Conservation (phyloP, 2,113 vertebrate species). For the Toxostoma redivivum region DNA sequence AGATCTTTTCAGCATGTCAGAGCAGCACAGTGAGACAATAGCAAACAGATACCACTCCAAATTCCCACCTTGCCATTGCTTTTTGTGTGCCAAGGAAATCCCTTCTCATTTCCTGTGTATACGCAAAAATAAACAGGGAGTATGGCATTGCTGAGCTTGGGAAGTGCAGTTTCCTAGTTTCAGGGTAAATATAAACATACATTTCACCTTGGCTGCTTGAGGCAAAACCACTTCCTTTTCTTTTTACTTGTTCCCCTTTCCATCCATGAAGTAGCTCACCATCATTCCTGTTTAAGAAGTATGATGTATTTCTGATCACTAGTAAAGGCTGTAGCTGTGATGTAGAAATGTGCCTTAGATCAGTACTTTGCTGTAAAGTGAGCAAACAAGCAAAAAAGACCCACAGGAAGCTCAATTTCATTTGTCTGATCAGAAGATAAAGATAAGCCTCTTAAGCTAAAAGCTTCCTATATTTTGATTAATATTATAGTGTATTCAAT, state of each 20-base stretch:
- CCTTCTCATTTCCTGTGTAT: background rate
- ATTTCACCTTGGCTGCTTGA: background rate
- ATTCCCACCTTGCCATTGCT: background rate
- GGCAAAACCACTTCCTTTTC: background rate
- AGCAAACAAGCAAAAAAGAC: background rate
- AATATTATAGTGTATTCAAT: background rate
- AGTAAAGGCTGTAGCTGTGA: background rate
- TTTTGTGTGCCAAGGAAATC: background rate
- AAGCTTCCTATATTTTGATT: background rate
- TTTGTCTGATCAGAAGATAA: background rate
- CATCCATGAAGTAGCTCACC: background rate
- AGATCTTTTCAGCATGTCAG: background rate
- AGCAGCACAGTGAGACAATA: background rate
- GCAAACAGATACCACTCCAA: rapidly evolving
- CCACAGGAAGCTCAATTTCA: background rate
- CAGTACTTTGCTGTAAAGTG: background rate
- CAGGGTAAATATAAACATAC: background rate
- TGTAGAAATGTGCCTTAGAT: background rate
- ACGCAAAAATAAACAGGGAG: background rate
- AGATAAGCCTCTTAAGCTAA: background rate
- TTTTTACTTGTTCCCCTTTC: background rate
- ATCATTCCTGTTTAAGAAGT: background rate
- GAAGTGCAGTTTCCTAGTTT: background rate
- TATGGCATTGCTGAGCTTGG: background rate
- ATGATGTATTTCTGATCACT: background rate